Conservation (phyloP, 1,140 invertebrate species). For the Drosophila fuyamai region DNA sequence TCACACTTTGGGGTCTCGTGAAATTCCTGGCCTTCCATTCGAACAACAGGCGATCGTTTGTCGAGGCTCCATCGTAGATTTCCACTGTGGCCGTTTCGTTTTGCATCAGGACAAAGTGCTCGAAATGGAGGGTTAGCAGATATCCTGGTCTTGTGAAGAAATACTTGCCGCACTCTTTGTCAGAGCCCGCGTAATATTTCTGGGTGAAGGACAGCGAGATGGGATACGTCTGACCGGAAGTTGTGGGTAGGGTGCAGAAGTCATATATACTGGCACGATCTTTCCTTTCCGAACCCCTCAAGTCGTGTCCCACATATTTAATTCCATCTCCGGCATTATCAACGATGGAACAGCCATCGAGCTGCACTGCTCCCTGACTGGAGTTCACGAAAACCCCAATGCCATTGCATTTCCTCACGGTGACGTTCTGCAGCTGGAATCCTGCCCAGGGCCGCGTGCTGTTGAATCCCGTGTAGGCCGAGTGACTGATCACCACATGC, state of each 20-base stretch:
- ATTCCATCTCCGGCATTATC: conserved; percentile 95
- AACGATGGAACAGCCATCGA: conserved; percentile 90
- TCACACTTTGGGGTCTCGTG: conserved; percentile 93
- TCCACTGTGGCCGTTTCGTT: conserved; percentile 91
- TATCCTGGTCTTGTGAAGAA: conserved; percentile 92
- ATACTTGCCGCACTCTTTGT: conserved; percentile 90
- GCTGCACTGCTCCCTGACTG: conserved; percentile 90
- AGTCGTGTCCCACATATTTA: conserved; percentile 92
- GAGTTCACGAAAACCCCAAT: conserved; percentile 96
- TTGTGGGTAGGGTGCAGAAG: conserved; percentile 93
- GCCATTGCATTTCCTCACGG: conserved; percentile 93
- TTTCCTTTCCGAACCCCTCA: conserved; percentile 88
- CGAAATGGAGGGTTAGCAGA: conserved; percentile 92
- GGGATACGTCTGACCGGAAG: conserved; percentile 93
- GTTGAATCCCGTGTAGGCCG: conserved; percentile 96
- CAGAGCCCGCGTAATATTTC: conserved; percentile 88
- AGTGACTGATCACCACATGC: conserved; percentile 91
- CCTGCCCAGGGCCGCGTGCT: conserved; percentile 93
- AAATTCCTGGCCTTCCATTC: conserved; percentile 90
- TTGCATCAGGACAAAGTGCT: conserved; percentile 90
- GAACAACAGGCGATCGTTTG: conserved; percentile 89
- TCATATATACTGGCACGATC: conserved; percentile 91
- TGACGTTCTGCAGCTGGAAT: conserved; percentile 92
- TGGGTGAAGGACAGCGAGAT: conserved; percentile 91
- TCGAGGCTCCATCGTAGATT: conserved; percentile 91